Evolutionary conservation across 2,113 vertebrate genomes (phyloP).

Genomic region (Todiramphus saurophagus): DNA sequence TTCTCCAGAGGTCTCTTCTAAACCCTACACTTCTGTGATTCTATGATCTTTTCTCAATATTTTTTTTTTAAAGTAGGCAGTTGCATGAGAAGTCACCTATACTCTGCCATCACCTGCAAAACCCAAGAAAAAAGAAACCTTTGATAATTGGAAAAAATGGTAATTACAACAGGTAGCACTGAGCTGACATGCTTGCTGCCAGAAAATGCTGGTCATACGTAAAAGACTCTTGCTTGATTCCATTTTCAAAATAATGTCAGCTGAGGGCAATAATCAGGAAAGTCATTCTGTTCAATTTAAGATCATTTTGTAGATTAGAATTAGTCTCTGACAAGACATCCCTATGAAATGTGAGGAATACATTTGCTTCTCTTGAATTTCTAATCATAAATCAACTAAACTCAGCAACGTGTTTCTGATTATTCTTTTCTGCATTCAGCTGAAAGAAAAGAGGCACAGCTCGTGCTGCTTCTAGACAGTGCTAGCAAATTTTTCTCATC

Average conservation of each 20-base stretch:
- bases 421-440: not conserved
- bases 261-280: not conserved
- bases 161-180: not conserved
- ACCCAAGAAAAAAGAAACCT: not conserved
- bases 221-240: not conserved
- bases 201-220: not conserved
- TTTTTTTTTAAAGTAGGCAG: not conserved
- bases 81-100: not conserved
- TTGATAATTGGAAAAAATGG: not conserved
- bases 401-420: not conserved
- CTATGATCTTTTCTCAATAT: not conserved
- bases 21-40: too few relatives aligned
- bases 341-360: not conserved
- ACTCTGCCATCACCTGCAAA: not conserved
- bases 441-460: not conserved
- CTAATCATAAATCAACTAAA: constrained; percentile 28
- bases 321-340: not conserved
- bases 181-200: not conserved
- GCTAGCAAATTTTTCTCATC: not conserved
- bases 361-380: constrained; percentile 40
- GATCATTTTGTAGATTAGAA: not conserved
- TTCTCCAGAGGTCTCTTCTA: too few relatives aligned
- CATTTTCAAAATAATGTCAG: constrained; percentile 19
- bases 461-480: not conserved
- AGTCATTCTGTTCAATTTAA: not conserved